Conservation (phyloP, 1,140 invertebrate genomes). For the Schlechtendalia chinensis region DNA sequence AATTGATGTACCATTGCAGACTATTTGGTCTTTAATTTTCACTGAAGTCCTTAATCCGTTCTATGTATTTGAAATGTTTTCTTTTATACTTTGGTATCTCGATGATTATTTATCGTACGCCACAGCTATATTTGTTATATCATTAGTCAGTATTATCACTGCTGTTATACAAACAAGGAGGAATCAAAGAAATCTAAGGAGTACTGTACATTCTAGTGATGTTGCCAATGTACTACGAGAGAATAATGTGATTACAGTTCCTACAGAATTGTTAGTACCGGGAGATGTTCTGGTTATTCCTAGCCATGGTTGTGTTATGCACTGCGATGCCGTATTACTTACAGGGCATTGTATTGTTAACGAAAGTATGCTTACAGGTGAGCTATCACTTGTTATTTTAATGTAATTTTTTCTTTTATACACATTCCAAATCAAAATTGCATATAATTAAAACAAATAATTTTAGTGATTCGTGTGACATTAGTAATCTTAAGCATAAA, state of each 20-base stretch:
- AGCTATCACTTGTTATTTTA: conserved; percentile 52
- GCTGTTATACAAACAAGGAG: conserved; percentile 80
- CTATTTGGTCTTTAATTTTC: conserved; percentile 68
- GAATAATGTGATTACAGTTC: conserved; percentile 58
- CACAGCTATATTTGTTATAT: conserved; percentile 82
- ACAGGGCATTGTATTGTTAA: conserved; percentile 89
- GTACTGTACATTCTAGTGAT: conserved; percentile 68
- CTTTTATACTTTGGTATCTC: conserved; percentile 74
- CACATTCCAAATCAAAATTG: too few species aligned
- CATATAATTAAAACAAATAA: neutral
- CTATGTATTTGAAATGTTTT: conserved; percentile 92
- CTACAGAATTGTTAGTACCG: conserved; percentile 72
- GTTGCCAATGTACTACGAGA: conserved; percentile 61
- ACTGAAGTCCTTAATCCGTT: conserved; percentile 90
- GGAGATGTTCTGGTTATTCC: conserved; percentile 92
- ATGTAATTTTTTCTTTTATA: too few species aligned
- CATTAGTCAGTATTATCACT: conserved; percentile 76
- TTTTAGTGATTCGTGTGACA: too few species aligned
- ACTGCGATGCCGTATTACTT: conserved; percentile 87
- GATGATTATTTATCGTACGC: conserved; percentile 85
- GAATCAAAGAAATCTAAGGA: conserved; percentile 71
- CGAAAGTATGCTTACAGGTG: conserved; percentile 94
- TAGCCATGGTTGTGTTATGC: conserved; percentile 75
- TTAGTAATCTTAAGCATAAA: too few species aligned
- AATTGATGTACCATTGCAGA: conserved; percentile 74